phyloP scores from a whole-genome alignment of 2,113 vertebrate species.

The Proterorhinus semilunaris region DNA sequence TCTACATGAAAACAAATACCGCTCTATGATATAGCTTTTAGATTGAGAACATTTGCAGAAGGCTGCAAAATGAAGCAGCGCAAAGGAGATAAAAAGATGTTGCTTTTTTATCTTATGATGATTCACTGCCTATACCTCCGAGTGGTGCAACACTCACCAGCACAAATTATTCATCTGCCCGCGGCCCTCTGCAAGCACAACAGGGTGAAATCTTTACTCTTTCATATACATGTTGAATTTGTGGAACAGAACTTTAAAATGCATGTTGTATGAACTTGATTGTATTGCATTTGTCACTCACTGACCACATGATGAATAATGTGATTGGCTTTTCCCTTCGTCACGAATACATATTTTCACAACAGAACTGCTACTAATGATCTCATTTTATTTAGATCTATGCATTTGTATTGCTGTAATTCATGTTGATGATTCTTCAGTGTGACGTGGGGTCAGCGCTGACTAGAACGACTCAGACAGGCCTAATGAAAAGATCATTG shows the following conservation, averaged over 20 bases:
- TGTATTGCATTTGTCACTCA: too few relatives aligned
- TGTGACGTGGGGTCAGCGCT: too few relatives aligned
- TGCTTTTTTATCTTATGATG: constrained; percentile 50
- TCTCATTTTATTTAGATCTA: too few relatives aligned
- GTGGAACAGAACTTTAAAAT: constrained; percentile 16
- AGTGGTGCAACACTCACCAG: constrained; percentile 46
- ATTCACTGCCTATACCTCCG: constrained; percentile 51
- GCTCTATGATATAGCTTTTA: constrained; percentile 29
- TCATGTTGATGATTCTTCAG: too few relatives aligned
- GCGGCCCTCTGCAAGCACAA: constrained; percentile 20
- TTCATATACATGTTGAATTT: constrained; percentile 27
- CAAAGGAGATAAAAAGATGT: constrained; percentile 52
- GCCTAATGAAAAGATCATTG: too few relatives aligned
- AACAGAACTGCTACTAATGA: too few relatives aligned
- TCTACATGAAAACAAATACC: constrained; percentile 47
- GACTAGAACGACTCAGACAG: too few relatives aligned
- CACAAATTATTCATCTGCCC: constrained; percentile 49
- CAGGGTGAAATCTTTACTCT: constrained; percentile 33
- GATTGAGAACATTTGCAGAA: constrained; percentile 37
- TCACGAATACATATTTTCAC: too few relatives aligned
- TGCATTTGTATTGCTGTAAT: too few relatives aligned
- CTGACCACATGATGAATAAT: too few relatives aligned
- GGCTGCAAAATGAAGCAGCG: constrained; percentile 31
- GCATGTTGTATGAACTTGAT: background rate
- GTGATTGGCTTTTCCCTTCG: too few relatives aligned